Evolutionary conservation across 1,140 invertebrate species (phyloP).

Genomic region (Rhizoglyphus robini): DNA sequence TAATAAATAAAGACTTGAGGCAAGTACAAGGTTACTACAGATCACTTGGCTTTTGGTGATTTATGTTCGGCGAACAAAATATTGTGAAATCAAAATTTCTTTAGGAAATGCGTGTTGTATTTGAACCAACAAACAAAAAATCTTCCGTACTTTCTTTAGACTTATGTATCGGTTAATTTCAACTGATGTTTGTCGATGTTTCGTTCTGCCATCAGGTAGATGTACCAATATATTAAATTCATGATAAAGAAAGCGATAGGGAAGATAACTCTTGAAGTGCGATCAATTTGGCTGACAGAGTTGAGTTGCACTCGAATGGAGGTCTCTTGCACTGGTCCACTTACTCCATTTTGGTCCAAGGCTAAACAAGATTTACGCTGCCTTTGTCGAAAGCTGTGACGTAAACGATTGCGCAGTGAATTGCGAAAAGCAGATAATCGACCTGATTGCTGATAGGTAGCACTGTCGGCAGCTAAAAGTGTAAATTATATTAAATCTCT

Average conservation of each 20-base stretch:
- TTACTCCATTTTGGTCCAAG: neutral
- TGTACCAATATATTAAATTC: slow-evolving; percentile 64
- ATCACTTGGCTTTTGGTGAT: too few species aligned
- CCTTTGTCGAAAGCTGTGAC: neutral
- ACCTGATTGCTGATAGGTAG: neutral
- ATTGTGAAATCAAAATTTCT: too few species aligned
- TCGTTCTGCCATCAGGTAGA: slow-evolving; percentile 40
- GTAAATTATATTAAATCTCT: too few species aligned
- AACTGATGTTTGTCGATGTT: slow-evolving; percentile 8
- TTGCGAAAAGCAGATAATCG: neutral
- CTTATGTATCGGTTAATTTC: neutral
- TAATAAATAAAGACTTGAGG: too few species aligned
- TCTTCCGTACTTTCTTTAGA: too few species aligned
- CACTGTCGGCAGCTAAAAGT: neutral
- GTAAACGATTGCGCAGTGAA: slow-evolving; percentile 6
- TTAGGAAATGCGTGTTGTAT: too few species aligned
- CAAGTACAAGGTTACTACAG: too few species aligned
- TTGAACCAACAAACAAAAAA: too few species aligned
- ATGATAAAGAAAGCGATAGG: slow-evolving; percentile 58
- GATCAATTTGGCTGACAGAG: slow-evolving; percentile 63
- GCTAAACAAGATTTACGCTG: neutral
- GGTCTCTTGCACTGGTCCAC: neutral
- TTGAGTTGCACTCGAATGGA: slow-evolving; percentile 36
- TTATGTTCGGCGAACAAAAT: too few species aligned
- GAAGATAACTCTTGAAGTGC: slow-evolving; percentile 55